phyloP scores from a whole-genome alignment of 1,140 invertebrate species.

The Rhynchophorus ferrugineus region DNA sequence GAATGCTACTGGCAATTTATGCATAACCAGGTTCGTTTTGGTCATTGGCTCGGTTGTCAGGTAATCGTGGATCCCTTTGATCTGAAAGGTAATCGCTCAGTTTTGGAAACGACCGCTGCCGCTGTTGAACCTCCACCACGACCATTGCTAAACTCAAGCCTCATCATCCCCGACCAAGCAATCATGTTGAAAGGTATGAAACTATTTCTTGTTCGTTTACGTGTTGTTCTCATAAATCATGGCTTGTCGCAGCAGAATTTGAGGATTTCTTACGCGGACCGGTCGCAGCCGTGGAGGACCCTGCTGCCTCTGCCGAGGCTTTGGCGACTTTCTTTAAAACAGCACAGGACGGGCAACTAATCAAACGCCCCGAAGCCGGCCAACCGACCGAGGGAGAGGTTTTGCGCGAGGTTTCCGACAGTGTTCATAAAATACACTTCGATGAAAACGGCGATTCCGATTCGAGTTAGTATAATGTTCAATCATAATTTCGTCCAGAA shows the following conservation, averaged over 20 bases:
- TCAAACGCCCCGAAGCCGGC: background rate
- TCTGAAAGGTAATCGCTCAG: conserved; percentile 21
- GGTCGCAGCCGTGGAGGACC: too few relatives aligned
- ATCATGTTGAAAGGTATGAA: too few relatives aligned
- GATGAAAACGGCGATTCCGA: background rate
- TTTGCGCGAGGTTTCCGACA: background rate
- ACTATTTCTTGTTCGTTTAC: too few relatives aligned
- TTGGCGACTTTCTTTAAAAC: conserved; percentile 7
- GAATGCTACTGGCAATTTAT: conserved; percentile 42
- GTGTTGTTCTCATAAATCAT: too few relatives aligned
- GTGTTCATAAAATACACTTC: background rate
- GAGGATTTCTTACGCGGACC: too few relatives aligned
- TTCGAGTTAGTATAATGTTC: conserved; percentile 2
- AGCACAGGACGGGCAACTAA: background rate
- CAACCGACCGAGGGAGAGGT: background rate
- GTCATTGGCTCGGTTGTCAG: conserved; percentile 35
- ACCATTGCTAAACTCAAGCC: too few relatives aligned
- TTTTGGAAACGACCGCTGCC: conserved; percentile 7
- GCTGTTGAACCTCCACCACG: background rate
- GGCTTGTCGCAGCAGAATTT: too few relatives aligned
- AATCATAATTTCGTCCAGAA: too few relatives aligned
- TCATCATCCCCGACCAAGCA: background rate
- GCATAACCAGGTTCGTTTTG: conserved; percentile 37
- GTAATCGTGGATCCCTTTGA: conserved; percentile 17
- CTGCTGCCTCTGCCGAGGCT: conserved; percentile 1